These are phyloP conservation scores for Lithophane semibrunnea DNA, from an alignment of 2,888 invertebrate genomes.

Conservation along the genomic window DNA sequence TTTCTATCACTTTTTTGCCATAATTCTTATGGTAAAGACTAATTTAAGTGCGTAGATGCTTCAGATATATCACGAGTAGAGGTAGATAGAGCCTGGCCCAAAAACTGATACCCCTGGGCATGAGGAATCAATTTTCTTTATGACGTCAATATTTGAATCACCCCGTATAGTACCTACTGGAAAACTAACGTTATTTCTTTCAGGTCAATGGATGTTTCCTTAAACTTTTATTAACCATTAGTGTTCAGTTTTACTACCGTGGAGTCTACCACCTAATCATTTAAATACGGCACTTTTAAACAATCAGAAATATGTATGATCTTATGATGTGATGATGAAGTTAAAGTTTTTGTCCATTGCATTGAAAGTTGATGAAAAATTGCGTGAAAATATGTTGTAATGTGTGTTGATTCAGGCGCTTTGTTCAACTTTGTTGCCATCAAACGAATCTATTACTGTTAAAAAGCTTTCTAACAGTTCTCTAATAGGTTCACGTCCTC, in stretches of 20 bases:
- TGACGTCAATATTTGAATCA: too few species aligned
- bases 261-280: constrained; percentile 13
- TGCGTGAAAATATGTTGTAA: neutral
- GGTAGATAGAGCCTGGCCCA: neutral
- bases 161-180: neutral
- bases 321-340: neutral
- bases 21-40: neutral
- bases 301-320: constrained; percentile 1
- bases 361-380: neutral
- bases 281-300: constrained; percentile 19
- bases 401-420: neutral
- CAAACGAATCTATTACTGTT: too few species aligned
- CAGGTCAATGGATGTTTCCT: constrained; percentile 10
- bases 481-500: neutral
- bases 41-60: neutral
- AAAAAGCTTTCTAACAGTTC: neutral
- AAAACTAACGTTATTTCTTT: constrained; percentile 11
- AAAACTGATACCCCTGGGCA: too few species aligned
- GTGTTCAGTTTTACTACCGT: constrained; percentile 29
- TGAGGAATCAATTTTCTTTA: too few species aligned
- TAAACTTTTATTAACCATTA: constrained; percentile 33
- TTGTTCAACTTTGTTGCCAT: neutral
- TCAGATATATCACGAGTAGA: neutral
- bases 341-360: too few species aligned
- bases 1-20: constrained; percentile 7